Evolutionary conservation across 2,797 vertebrate genomes (phyloP).

Genomic region (Phoebastria nigripes): DNA sequence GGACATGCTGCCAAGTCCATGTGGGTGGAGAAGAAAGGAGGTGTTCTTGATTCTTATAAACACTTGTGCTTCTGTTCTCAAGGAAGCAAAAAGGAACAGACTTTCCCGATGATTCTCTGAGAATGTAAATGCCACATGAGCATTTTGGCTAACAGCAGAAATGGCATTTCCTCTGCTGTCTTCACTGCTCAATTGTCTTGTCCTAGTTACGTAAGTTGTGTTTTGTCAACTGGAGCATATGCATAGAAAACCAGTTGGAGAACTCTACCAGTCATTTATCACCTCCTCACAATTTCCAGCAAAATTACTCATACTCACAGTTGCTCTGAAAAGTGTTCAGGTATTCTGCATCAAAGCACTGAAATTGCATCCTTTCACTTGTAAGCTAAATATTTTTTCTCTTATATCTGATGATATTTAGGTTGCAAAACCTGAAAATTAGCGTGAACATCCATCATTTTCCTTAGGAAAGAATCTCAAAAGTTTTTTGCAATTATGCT

Average conservation of each 20-base stretch:
- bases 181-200: slow-evolving; percentile 14
- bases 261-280: neutral
- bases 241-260: slow-evolving; percentile 46
- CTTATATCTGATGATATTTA: neutral
- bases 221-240: slow-evolving; percentile 30
- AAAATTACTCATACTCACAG: slow-evolving; percentile 43
- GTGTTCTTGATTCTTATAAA: slow-evolving; percentile 31
- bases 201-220: slow-evolving; percentile 51
- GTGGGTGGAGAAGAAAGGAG: slow-evolving; percentile 47
- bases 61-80: slow-evolving; percentile 26
- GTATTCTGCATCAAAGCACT: slow-evolving; percentile 1
- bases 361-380: neutral
- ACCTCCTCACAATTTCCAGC: slow-evolving; percentile 22
- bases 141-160: neutral
- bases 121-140: neutral
- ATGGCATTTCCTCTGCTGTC: slow-evolving; percentile 54
- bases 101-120: neutral
- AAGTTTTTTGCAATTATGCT: neutral
- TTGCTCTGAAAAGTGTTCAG: slow-evolving; percentile 31
- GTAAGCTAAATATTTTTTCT: neutral
- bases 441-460: neutral
- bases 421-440: neutral
- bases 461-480: neutral
- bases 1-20: slow-evolving; percentile 25
- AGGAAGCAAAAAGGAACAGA: neutral